Conservation (phyloP, 2,797 vertebrate genomes). For the Oryzias sinensis region DNA sequence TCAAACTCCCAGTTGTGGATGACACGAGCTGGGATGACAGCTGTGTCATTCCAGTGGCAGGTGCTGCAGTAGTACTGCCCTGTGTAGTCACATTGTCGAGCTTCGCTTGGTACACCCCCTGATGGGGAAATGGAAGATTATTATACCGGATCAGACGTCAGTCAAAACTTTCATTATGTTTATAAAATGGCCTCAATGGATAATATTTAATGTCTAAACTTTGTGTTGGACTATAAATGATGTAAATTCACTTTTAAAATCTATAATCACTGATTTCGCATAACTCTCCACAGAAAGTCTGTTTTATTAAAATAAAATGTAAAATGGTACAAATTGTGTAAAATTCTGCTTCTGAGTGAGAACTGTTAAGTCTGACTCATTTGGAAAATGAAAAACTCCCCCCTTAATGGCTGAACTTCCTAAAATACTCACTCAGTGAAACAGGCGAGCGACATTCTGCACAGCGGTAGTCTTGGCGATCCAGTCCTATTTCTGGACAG, state of each 20-base stretch:
- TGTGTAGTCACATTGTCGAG: conserved; percentile 94
- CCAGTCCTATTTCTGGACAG: conserved; percentile 92
- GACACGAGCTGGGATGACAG: conserved; percentile 88
- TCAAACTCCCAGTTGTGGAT: conserved; percentile 99
- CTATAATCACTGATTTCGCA: neutral
- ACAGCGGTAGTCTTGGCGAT: conserved; percentile 96
- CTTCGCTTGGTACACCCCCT: conserved; percentile 92
- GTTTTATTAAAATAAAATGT: neutral
- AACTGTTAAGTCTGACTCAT: too few relatives aligned
- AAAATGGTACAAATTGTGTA: neutral
- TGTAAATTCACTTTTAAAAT: too few relatives aligned
- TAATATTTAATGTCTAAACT: too few relatives aligned
- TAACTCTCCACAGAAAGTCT: neutral
- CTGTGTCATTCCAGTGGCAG: conserved; percentile 97
- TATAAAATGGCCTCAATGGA: too few relatives aligned
- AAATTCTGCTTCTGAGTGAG: neutral
- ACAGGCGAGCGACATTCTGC: conserved; percentile 90
- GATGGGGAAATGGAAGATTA: conserved; percentile 9
- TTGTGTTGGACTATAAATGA: too few relatives aligned
- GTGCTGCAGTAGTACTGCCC: conserved; percentile 96
- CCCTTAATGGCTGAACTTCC: neutral
- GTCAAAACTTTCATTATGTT: too few relatives aligned
- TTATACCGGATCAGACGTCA: too few relatives aligned
- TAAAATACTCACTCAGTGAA: conserved; percentile 86
- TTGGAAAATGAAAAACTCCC: neutral